A percentile compares a stretch with the other conserved stretches of the same genome.
phyloP scores from a whole-genome alignment of 2,888 invertebrate genomes.

The Caenorhabditis becei region DNA sequence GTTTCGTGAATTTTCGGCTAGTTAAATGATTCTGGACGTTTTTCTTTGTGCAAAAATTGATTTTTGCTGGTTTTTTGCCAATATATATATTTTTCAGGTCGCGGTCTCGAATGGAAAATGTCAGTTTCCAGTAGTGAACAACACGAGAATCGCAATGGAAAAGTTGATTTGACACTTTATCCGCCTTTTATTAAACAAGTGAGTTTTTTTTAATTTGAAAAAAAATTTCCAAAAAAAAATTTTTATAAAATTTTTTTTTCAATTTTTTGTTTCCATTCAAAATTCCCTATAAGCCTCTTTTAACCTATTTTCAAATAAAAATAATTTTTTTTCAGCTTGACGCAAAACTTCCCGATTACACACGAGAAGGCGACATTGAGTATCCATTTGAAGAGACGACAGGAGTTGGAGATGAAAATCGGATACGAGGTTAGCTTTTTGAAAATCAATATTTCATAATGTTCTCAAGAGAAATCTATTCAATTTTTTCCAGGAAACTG shows the following conservation, averaged over 20 bases:
- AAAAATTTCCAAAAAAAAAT: constrained; percentile 15
- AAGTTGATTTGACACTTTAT: constrained; percentile 64
- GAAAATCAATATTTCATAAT: constrained; percentile 4
- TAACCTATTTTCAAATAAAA: not conserved
- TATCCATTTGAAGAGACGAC: constrained; percentile 81
- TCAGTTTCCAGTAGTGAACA: constrained; percentile 56
- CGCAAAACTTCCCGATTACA: constrained; percentile 74
- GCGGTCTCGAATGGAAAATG: constrained; percentile 18
- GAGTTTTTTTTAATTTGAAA: not conserved
- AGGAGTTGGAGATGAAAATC: constrained; percentile 83
- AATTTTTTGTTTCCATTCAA: no score
- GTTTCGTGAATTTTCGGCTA: not conserved
- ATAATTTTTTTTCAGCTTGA: constrained; percentile 61
- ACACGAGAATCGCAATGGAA: constrained; percentile 36
- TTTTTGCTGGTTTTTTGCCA: not conserved
- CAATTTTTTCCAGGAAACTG: constrained; percentile 82
- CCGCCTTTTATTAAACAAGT: constrained; percentile 70
- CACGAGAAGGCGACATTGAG: constrained; percentile 80
- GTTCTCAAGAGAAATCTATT: no score
- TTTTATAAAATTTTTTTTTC: no score
- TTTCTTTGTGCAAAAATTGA: no score
- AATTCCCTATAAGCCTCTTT: no score
- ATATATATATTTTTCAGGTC: not conserved
- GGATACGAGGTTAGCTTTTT: constrained; percentile 81
- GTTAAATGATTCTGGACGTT: no score